These are phyloP conservation scores for Coelopa pilipes DNA, from an alignment of 2,888 invertebrate species.

Conservation along the genomic window DNA sequence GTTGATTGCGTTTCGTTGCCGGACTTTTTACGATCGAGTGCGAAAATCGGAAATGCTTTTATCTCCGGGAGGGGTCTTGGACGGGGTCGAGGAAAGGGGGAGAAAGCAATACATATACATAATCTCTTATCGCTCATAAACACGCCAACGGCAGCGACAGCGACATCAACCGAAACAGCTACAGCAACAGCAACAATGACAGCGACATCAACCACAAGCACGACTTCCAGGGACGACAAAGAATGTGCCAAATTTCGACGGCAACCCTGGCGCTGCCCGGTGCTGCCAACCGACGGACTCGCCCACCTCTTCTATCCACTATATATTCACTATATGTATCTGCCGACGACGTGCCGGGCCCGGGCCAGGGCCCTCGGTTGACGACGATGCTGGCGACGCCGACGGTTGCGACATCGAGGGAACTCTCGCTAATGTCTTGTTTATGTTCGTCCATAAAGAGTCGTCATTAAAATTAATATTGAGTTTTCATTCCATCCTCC, in stretches of 20 bases:
- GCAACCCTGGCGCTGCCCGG: neutral
- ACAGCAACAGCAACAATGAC: neutral
- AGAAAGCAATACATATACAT: too few relatives aligned
- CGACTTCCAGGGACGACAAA: neutral
- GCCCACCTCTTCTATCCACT: too few relatives aligned
- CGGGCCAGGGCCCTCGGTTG: too few relatives aligned
- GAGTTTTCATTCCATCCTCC: too few relatives aligned
- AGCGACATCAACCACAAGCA: neutral
- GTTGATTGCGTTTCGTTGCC: conserved; percentile 27
- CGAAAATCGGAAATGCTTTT: conserved; percentile 28
- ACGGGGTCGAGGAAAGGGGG: too few relatives aligned
- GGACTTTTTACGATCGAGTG: conserved; percentile 33
- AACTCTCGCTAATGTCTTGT: too few relatives aligned
- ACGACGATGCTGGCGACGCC: too few relatives aligned
- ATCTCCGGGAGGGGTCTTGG: neutral
- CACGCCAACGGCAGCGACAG: neutral
- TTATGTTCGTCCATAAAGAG: too few relatives aligned
- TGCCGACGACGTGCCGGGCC: too few relatives aligned
- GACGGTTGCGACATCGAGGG: too few relatives aligned
- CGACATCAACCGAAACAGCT: neutral
- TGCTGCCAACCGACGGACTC: neutral
- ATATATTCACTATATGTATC: neutral
- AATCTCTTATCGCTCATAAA: conserved; percentile 27
- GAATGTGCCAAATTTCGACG: neutral
- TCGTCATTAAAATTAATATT: too few relatives aligned